These are phyloP conservation scores for Carettochelys insculpta DNA, from an alignment of 2,113 vertebrate species.

Conservation along the genomic window DNA sequence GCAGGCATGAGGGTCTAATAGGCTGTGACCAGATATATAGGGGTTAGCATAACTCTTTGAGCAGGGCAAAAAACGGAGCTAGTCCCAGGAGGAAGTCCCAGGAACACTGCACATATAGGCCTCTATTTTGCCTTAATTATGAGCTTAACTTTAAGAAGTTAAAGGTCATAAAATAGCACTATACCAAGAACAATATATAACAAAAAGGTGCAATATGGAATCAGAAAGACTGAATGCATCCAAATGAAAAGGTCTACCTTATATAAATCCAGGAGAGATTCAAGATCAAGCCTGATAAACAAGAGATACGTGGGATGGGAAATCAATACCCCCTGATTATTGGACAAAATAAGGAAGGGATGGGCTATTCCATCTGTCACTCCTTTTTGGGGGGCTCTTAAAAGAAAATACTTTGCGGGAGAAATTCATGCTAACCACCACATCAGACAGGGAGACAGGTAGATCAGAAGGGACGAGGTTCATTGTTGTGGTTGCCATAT, in stretches of 20 bases:
- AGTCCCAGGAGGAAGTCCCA: neutral
- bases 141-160: neutral
- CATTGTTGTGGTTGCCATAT: neutral
- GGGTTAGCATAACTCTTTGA: neutral
- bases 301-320: neutral
- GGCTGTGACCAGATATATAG: neutral
- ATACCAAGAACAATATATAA: neutral
- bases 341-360: neutral
- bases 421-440: neutral
- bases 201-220: neutral
- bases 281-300: neutral
- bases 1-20: neutral
- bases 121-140: neutral
- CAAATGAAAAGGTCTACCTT: neutral
- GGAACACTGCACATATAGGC: no score
- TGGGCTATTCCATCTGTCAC: neutral
- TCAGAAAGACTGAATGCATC: neutral
- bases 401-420: neutral
- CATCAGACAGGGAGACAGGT: neutral
- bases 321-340: neutral
- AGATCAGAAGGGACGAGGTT: neutral
- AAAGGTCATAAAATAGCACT: neutral
- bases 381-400: neutral
- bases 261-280: neutral
- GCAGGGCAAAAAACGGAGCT: neutral